phyloP scores from a whole-genome alignment of 1,140 invertebrate genomes.

The Phymastichus coffea region DNA sequence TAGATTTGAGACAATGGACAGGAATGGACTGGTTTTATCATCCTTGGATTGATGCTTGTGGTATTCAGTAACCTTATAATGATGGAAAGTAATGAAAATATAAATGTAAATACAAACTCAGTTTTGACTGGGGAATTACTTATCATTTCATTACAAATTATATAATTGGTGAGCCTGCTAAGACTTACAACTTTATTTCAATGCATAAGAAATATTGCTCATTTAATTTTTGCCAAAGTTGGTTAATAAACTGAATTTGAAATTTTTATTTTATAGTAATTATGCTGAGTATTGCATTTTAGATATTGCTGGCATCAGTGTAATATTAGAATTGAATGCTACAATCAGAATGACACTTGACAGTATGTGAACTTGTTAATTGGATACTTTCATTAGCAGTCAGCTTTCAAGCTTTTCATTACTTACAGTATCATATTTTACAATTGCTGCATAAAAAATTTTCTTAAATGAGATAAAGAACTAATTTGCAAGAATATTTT shows the following conservation, averaged over 20 bases:
- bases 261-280: constrained; percentile 71
- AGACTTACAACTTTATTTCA: too few relatives aligned
- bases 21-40: constrained; percentile 82
- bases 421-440: constrained; percentile 64
- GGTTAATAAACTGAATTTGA: too few relatives aligned
- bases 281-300: constrained; percentile 94
- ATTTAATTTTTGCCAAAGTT: too few relatives aligned
- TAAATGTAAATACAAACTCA: constrained; percentile 68
- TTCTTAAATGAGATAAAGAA: constrained; percentile 23
- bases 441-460: too few relatives aligned
- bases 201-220: too few relatives aligned
- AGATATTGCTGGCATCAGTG: constrained; percentile 92
- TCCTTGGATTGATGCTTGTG: constrained; percentile 79
- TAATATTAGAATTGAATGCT: constrained; percentile 92
- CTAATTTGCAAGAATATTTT: constrained; percentile 1
- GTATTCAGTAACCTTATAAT: constrained; percentile 75
- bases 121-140: constrained; percentile 89
- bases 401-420: constrained; percentile 78
- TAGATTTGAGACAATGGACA: constrained; percentile 75
- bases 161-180: too few relatives aligned
- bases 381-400: constrained; percentile 79
- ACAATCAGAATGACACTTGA: constrained; percentile 93
- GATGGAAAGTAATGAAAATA: constrained; percentile 52
- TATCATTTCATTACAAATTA: constrained; percentile 81
- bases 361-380: constrained; percentile 83